Percentiles rank a stretch among this genome's conserved stretches.
phyloP scores from a whole-genome alignment of 2,113 vertebrate species.

The Mirounga angustirostris region DNA sequence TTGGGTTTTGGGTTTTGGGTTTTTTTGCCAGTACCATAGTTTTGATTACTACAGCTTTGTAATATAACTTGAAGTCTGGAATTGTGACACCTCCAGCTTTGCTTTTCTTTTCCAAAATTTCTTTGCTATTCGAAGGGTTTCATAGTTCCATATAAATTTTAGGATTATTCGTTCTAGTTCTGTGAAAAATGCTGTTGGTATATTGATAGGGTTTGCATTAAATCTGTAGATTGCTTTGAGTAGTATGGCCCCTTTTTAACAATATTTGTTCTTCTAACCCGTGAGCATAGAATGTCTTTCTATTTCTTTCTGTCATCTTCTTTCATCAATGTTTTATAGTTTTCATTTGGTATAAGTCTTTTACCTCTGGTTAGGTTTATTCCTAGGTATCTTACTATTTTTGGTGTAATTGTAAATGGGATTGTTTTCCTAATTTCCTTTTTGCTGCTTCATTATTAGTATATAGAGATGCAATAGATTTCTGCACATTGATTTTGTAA shows the following conservation, averaged over 20 bases:
- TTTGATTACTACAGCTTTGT: neutral
- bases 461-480: neutral
- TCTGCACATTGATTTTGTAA: neutral
- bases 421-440: neutral
- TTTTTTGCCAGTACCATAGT: neutral
- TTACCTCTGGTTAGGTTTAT: neutral
- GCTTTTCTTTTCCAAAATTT: neutral
- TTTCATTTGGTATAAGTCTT: neutral
- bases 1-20: no score
- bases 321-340: neutral
- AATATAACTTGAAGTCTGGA: neutral
- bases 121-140: neutral
- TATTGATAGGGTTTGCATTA: no score
- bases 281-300: neutral
- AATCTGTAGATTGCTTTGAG: no score
- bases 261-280: neutral
- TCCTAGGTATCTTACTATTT: neutral
- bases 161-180: neutral
- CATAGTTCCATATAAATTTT: neutral
- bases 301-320: neutral
- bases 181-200: no score
- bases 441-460: neutral
- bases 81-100: neutral
- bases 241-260: neutral
- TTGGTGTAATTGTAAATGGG: neutral